These are phyloP conservation scores for Lepidurus apus DNA, from an alignment of 1,140 invertebrate genomes.

Conservation along the genomic window DNA sequence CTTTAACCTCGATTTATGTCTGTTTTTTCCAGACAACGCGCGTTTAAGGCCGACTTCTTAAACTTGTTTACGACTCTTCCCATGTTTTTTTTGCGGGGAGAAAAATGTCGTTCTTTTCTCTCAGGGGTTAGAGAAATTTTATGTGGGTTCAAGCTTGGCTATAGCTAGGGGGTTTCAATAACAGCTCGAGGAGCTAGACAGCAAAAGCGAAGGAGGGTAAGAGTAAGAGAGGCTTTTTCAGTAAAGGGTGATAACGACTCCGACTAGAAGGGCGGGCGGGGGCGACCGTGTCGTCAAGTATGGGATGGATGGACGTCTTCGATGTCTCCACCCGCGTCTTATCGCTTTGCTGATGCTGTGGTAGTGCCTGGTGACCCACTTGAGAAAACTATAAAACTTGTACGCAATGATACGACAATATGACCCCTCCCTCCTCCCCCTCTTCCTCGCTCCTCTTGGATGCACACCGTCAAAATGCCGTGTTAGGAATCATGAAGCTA, in stretches of 20 bases:
- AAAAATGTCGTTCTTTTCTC: neutral
- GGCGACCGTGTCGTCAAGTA: neutral
- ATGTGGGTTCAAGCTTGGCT: neutral
- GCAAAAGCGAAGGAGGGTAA: neutral
- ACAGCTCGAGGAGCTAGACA: neutral
- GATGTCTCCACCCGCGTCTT: neutral
- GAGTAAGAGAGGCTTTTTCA: conserved; percentile 8
- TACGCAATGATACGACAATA: conserved; percentile 11
- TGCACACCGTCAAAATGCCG: neutral
- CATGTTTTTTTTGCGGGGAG: too few species aligned
- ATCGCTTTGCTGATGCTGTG: conserved; percentile 17
- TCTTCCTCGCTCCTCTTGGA: neutral
- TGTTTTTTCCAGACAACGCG: too few species aligned
- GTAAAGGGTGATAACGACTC: neutral
- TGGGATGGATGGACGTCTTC: neutral
- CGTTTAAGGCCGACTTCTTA: too few species aligned
- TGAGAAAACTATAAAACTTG: conserved; percentile 4
- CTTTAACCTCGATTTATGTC: too few species aligned
- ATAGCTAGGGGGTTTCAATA: conserved; percentile 1
- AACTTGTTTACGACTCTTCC: too few species aligned
- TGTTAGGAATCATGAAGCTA: neutral
- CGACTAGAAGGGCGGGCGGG: neutral
- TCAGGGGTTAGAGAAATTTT: neutral
- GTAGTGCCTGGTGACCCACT: neutral
- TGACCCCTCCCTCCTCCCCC: neutral